These are phyloP conservation scores for Sterna hirundo DNA, from an alignment of 2,113 vertebrate species.

Conservation along the genomic window DNA sequence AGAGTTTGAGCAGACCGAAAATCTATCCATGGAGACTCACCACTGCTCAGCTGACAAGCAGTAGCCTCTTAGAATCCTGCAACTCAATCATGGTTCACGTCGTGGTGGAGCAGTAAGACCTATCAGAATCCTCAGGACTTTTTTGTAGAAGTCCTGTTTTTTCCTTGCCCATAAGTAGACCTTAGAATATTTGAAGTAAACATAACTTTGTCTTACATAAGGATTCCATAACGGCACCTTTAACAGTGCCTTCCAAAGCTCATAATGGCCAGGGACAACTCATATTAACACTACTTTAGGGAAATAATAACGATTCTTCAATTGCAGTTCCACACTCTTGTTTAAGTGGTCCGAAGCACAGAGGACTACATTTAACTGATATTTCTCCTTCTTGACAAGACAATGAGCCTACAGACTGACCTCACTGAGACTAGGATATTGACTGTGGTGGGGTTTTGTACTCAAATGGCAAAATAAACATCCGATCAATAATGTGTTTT, in stretches of 20 bases:
- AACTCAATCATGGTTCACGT: neutral
- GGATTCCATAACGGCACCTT: neutral
- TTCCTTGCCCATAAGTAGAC: neutral
- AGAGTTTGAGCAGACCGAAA: neutral
- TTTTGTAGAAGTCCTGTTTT: neutral
- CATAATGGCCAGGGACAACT: neutral
- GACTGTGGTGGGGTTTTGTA: conserved; percentile 5
- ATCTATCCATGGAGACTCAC: neutral
- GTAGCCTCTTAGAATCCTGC: neutral
- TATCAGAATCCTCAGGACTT: neutral
- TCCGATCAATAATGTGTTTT: conserved; percentile 8
- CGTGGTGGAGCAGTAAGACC: neutral
- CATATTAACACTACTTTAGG: neutral
- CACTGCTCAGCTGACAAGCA: neutral
- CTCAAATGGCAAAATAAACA: neutral
- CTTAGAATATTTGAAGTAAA: neutral
- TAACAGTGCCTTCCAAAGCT: neutral
- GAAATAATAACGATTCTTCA: rapidly evolving
- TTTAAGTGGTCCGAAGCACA: neutral
- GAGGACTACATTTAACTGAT: neutral
- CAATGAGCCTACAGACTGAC: neutral
- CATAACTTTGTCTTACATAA: neutral
- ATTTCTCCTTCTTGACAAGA: conserved; percentile 17
- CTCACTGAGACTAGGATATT: neutral
- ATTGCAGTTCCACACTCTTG: neutral